Evolutionary conservation across 2,797 vertebrate species (phyloP).

Genomic region (Novumbra hubbsi): DNA sequence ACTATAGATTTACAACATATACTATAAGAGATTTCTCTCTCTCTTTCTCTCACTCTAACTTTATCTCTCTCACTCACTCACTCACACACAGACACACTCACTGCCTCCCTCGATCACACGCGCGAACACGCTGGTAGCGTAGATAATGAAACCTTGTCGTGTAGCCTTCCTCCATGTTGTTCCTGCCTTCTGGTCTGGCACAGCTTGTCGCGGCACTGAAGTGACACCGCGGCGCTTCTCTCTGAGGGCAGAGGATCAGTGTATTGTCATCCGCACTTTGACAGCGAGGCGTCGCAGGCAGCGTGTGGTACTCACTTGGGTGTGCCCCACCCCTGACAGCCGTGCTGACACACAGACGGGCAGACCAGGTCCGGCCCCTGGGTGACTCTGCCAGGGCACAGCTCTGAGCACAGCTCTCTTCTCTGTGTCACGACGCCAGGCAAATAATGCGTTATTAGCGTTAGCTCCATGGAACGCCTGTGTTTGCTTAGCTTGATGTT

Average conservation of each 20-base stretch:
- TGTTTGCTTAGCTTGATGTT: constrained; percentile 28
- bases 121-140: constrained; percentile 3
- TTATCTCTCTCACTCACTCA: neutral
- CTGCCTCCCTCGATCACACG: neutral
- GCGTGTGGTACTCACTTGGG: neutral
- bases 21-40: neutral
- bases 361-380: neutral
- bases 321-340: constrained; percentile 7
- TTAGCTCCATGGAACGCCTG: constrained; percentile 53
- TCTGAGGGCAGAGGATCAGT: neutral
- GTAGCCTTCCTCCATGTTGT: constrained; percentile 13
- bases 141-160: constrained; percentile 9
- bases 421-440: constrained; percentile 52
- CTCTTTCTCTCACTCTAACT: neutral
- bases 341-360: neutral
- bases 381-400: too few relatives aligned
- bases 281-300: constrained; percentile 39
- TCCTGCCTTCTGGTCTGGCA: neutral
- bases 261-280: constrained; percentile 38
- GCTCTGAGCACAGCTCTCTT: too few relatives aligned
- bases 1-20: too few relatives aligned
- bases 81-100: neutral
- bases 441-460: constrained; percentile 67
- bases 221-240: neutral
- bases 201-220: neutral